Evolutionary conservation across 1,140 invertebrate species (phyloP).

Genomic region (Phocides pigmalion): DNA sequence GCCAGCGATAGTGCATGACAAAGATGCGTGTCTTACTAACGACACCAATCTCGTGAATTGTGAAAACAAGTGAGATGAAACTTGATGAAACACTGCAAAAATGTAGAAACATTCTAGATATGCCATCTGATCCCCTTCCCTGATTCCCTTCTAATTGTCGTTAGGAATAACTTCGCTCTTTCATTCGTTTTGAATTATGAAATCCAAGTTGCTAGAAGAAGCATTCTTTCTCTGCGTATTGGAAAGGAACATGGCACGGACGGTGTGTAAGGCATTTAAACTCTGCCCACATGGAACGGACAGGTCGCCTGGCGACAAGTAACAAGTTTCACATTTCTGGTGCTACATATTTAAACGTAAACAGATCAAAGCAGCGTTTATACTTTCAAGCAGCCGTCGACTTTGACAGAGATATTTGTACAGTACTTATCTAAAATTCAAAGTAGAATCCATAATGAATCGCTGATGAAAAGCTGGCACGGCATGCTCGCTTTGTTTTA

Average conservation of each 20-base stretch:
- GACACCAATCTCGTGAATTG: slow-evolving; percentile 36
- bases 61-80: slow-evolving; percentile 2
- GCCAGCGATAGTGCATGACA: slow-evolving; percentile 46
- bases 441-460: slow-evolving; percentile 28
- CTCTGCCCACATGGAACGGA: background rate
- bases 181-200: too few relatives aligned
- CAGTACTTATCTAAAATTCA: slow-evolving; percentile 30
- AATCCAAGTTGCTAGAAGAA: too few relatives aligned
- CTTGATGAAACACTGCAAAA: too few relatives aligned
- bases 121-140: too few relatives aligned
- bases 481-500: slow-evolving; percentile 25
- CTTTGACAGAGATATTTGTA: slow-evolving; percentile 10
- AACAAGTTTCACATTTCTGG: slow-evolving; percentile 5
- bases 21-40: slow-evolving; percentile 44
- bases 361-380: slow-evolving; percentile 12
- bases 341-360: slow-evolving; percentile 1
- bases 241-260: too few relatives aligned
- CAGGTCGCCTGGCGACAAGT: background rate
- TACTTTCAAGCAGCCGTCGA: slow-evolving; percentile 6
- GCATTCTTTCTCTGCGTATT: too few relatives aligned
- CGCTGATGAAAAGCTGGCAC: slow-evolving; percentile 13
- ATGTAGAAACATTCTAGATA: too few relatives aligned
- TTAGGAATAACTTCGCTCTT: too few relatives aligned
- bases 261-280: background rate
- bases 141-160: too few relatives aligned